Percentiles rank a stretch among this genome's conserved stretches.
Conservation (phyloP, 2,888 invertebrate genomes). For the Drosophila pegasa region DNA sequence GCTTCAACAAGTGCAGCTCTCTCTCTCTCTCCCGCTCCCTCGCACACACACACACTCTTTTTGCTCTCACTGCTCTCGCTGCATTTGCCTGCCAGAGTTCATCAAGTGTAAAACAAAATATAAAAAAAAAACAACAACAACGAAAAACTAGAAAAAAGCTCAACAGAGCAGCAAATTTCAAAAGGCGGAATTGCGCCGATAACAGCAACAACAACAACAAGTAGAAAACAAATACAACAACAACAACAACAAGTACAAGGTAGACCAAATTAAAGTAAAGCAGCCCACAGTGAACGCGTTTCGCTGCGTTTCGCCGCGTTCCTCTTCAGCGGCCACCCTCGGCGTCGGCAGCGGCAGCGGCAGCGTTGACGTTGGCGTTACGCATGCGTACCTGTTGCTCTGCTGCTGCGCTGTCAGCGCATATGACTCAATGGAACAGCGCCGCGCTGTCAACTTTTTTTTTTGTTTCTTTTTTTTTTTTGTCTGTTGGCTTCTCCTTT, state of each 20-base stretch:
- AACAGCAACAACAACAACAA: conserved; percentile 47
- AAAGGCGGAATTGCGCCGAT: conserved; percentile 79
- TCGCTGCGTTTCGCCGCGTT: conserved; percentile 75
- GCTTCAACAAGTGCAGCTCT: conserved; percentile 18
- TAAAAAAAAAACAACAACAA: conserved; percentile 16
- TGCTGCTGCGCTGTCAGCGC: conserved; percentile 34
- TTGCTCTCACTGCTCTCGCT: neutral
- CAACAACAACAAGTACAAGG: conserved; percentile 35
- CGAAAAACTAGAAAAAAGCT: conserved; percentile 56
- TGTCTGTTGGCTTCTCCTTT: conserved; percentile 14
- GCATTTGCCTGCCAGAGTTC: conserved; percentile 46
- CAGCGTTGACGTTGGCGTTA: conserved; percentile 35
- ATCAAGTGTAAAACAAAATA: conserved; percentile 63
- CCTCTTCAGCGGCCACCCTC: conserved; percentile 69
- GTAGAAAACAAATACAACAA: conserved; percentile 21
- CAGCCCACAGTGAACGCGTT: conserved; percentile 78
- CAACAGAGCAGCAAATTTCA: conserved; percentile 77
- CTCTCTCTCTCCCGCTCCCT: neutral
- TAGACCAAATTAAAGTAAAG: conserved; percentile 64
- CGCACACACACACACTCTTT: neutral
- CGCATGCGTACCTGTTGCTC: conserved; percentile 58
- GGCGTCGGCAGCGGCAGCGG: conserved; percentile 20
- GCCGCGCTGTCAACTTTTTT: conserved; percentile 50
- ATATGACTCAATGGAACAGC: conserved; percentile 55
- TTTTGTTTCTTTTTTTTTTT: conserved; percentile 22